Evolutionary conservation across 2,113 vertebrate species (phyloP).

Genomic region (Prochilodus magdalenae): DNA sequence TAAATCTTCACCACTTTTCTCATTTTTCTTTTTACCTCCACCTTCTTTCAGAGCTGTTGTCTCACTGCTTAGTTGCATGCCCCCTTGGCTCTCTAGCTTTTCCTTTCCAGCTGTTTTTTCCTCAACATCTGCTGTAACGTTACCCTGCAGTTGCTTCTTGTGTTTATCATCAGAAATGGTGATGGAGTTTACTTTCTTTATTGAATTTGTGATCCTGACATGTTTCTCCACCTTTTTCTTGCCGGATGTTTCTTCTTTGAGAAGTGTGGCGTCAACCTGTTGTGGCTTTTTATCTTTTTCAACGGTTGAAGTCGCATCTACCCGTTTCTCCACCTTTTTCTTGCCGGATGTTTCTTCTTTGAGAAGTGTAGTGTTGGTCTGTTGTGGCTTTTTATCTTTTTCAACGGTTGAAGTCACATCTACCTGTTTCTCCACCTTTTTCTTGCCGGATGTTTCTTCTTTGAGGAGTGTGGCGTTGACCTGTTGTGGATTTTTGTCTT

Average conservation of each 20-base stretch:
- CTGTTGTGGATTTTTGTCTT: background rate
- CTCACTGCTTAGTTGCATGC: slow-evolving; percentile 18
- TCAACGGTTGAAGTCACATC: background rate
- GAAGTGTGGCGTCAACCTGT: slow-evolving; percentile 8
- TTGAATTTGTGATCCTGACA: background rate
- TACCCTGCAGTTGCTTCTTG: slow-evolving; percentile 4
- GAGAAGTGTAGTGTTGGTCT: background rate
- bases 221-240: slow-evolving; percentile 27
- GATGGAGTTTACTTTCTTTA: slow-evolving; percentile 11
- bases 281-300: slow-evolving; percentile 35
- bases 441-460: background rate
- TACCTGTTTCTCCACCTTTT: background rate
- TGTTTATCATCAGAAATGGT: slow-evolving; percentile 36
- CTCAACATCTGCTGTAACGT: background rate
- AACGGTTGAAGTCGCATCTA: slow-evolving; percentile 24
- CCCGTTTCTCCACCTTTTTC: slow-evolving; percentile 25
- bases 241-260: slow-evolving; percentile 12
- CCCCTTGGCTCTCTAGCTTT: background rate
- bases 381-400: background rate
- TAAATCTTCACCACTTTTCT: slow-evolving; percentile 50
- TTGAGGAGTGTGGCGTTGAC: background rate
- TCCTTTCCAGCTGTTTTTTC: background rate
- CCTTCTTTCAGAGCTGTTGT: slow-evolving; percentile 10
- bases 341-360: slow-evolving; percentile 28
- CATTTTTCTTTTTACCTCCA: slow-evolving; percentile 26